Evolutionary conservation across 2,113 vertebrate species (phyloP), one percentile per base, ranked within the genome.

Genomic region (Gymnarchus niloticus): DNA sequence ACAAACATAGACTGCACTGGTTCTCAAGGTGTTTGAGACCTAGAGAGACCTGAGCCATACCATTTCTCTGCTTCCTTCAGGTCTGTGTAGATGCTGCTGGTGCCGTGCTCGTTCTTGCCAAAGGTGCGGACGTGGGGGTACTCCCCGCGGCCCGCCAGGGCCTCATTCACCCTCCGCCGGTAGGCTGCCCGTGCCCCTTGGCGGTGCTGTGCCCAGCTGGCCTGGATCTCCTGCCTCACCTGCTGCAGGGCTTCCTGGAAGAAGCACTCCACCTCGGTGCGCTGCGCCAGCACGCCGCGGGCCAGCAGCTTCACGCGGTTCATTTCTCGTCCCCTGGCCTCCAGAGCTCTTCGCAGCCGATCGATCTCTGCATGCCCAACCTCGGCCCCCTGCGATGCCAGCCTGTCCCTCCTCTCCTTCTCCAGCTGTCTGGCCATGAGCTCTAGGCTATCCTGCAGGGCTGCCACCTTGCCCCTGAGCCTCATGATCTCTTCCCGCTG

Each of bases 121-220:
- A 97, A 96, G 48, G 94, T 96, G 86, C 95, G 93, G 88, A 96
- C 94, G 90, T 92, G 88, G 80, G 96, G 95, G 84, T 96, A 96
- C 61, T 94, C 92, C 6, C 93, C 89, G 88, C 82, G 95, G 83
- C 95, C 94, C 33, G 92, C 89, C 85, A 86, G 93, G 8, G 95
- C 96, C 51, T 93, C 90, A 86, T 88, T 94, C 92, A 94, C 92
- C 85, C 91, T 95, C 87, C 91, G 90, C 80, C 91, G 93, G 93
- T 93, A 96, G 85, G 92, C 94, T 81, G 91, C 89, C 81, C 92
- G 92, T 1, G 94, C 94, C 83, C 96, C 92, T 83, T 95, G 92
- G 87, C 92, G 96, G 90, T 95, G 95, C 23, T 90, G 91, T 49
- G 90, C 91, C 88, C 95, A 93, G 89, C 89, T 95, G 85, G 88